A percentile compares a stretch with the other conserved stretches of the same genome.
Evolutionary conservation across 2,797 vertebrate species (phyloP).

Genomic region (Lutjanus argentimaculatus): DNA sequence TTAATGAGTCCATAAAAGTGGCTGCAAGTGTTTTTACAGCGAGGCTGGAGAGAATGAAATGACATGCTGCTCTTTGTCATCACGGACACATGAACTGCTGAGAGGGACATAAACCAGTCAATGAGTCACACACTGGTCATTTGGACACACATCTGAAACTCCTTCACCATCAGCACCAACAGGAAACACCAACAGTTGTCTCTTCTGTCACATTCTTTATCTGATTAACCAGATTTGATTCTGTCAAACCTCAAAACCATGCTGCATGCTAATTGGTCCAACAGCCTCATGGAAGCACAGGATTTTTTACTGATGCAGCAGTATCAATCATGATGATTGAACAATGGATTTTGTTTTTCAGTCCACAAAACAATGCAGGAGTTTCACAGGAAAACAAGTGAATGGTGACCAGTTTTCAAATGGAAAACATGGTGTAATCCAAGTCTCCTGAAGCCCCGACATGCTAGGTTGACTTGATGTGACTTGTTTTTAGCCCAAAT

Average conservation of each 20-base stretch:
- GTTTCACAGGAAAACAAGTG: no score
- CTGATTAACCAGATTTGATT: background rate
- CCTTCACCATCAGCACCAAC: background rate
- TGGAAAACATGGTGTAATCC: no score
- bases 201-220: background rate
- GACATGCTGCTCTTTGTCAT: conserved; percentile 46
- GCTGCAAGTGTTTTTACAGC: conserved; percentile 70
- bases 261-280: background rate
- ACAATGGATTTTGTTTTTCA: no score
- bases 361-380: no score
- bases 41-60: conserved; percentile 54
- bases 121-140: conserved; percentile 15
- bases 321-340: background rate
- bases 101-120: conserved; percentile 23
- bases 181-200: background rate
- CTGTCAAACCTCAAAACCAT: background rate
- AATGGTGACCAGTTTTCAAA: no score
- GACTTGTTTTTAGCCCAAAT: no score
- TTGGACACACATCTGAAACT: background rate
- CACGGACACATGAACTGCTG: conserved; percentile 45
- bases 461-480: no score
- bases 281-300: background rate
- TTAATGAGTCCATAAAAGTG: conserved; percentile 81
- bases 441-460: no score
- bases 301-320: background rate